Evolutionary conservation across 2,888 invertebrate species (phyloP).

Genomic region (Brenthis daphne): DNA sequence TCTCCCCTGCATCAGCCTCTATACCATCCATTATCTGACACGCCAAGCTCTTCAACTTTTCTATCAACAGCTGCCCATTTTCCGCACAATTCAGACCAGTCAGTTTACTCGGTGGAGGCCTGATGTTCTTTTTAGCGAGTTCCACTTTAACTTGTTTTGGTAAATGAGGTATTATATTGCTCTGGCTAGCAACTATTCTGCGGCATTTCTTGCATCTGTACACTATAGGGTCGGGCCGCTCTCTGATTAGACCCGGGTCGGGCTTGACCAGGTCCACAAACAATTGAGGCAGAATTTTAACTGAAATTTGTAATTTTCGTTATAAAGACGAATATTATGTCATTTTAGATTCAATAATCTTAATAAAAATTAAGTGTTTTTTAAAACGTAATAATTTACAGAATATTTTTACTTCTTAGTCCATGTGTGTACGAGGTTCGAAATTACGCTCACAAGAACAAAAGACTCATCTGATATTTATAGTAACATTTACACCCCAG

Average conservation of each 20-base stretch:
- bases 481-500: no score
- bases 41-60: slow-evolving; percentile 68
- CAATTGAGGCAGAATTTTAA: slow-evolving; percentile 90
- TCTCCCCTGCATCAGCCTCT: slow-evolving; percentile 35
- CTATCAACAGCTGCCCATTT: slow-evolving; percentile 66
- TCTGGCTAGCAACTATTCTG: slow-evolving; percentile 90
- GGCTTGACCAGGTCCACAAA: slow-evolving; percentile 89
- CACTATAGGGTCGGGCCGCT: slow-evolving; percentile 90
- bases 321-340: no score
- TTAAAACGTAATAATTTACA: no score
- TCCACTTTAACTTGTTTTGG: slow-evolving; percentile 65
- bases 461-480: no score
- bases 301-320: slow-evolving; percentile 59
- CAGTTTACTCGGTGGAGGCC: slow-evolving; percentile 68
- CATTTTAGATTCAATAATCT: no score
- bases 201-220: slow-evolving; percentile 93
- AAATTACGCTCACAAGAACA: no score
- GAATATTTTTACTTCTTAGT: no score
- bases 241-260: slow-evolving; percentile 89
- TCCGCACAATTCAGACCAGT: slow-evolving; percentile 63
- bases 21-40: slow-evolving; percentile 58
- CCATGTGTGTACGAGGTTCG: no score
- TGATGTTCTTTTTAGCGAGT: slow-evolving; percentile 66
- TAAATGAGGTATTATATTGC: slow-evolving; percentile 89
- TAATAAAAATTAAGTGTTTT: no score